A percentile compares a stretch with the other conserved stretches of the same genome.
These are phyloP conservation scores for Spatulosminthurus flaviceps DNA, from an alignment of 2,888 invertebrate genomes.

Conservation along the genomic window DNA sequence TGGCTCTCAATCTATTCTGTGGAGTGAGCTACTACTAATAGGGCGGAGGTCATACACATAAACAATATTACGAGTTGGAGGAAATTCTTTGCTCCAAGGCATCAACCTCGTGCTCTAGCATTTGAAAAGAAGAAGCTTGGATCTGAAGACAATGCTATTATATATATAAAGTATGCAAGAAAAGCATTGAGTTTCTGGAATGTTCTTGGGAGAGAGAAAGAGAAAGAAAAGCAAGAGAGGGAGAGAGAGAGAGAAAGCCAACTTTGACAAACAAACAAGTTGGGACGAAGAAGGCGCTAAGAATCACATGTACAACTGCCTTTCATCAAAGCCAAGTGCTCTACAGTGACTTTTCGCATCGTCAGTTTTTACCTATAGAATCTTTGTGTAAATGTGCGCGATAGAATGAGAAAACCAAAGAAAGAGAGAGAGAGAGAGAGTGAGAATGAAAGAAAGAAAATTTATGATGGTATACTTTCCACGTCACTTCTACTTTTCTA, in stretches of 20 bases:
- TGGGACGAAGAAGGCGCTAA: neutral
- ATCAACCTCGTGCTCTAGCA: too few relatives aligned
- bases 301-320: conserved; percentile 3
- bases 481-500: conserved; percentile 8
- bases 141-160: too few relatives aligned
- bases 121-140: too few relatives aligned
- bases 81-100: too few relatives aligned
- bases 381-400: neutral
- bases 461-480: conserved; percentile 10
- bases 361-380: conserved; percentile 16
- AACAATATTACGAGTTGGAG: too few relatives aligned
- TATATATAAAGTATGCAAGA: too few relatives aligned
- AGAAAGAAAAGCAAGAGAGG: too few relatives aligned
- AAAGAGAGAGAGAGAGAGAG: conserved; percentile 23
- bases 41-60: too few relatives aligned
- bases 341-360: neutral
- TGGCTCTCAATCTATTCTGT: too few relatives aligned
- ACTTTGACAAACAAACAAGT: conserved; percentile 10
- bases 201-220: too few relatives aligned
- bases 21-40: too few relatives aligned
- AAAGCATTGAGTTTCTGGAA: too few relatives aligned
- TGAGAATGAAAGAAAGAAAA: neutral
- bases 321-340: neutral
- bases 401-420: neutral
- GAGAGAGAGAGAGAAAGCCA: neutral